phyloP scores from a whole-genome alignment of 1,140 invertebrate genomes.

The Sitodiplosis mosellana region DNA sequence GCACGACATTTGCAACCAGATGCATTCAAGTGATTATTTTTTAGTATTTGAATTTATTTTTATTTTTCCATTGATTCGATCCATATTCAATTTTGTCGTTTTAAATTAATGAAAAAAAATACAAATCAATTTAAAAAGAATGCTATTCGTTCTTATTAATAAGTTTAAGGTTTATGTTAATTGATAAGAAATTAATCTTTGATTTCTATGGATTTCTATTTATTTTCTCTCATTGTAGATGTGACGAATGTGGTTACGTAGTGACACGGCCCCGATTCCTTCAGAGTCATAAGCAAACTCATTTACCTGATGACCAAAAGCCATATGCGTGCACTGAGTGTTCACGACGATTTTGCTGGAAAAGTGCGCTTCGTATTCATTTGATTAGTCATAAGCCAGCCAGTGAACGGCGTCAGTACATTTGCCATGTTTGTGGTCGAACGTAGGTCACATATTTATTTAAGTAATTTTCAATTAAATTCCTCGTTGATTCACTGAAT shows the following conservation, averaged over 20 bases:
- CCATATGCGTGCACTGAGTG: constrained; percentile 2
- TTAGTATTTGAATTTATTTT: too few species aligned
- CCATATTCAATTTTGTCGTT: not conserved
- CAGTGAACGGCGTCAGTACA: not conserved
- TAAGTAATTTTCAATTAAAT: not conserved
- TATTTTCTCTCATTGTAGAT: not conserved
- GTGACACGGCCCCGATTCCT: constrained; percentile 2
- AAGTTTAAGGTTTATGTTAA: too few species aligned
- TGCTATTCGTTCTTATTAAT: not conserved
- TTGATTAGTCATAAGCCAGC: not conserved
- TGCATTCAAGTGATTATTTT: constrained; percentile 1
- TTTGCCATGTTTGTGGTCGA: constrained; percentile 1
- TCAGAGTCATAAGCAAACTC: constrained; percentile 1
- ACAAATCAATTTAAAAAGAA: not conserved
- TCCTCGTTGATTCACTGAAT: not conserved
- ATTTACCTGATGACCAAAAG: constrained; percentile 3
- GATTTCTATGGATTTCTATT: too few species aligned
- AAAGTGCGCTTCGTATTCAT: constrained; percentile 1
- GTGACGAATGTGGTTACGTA: constrained; percentile 1
- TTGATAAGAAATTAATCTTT: too few species aligned
- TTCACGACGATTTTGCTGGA: constrained; percentile 1
- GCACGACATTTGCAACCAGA: constrained; percentile 1
- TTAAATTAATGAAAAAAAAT: not conserved
- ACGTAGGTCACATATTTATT: not conserved
- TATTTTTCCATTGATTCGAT: too few species aligned